Evolutionary conservation across 37 sponge, comb jelly and placozoan genomes (phyloP).

Genomic region (Ephydatia muelleri): DNA sequence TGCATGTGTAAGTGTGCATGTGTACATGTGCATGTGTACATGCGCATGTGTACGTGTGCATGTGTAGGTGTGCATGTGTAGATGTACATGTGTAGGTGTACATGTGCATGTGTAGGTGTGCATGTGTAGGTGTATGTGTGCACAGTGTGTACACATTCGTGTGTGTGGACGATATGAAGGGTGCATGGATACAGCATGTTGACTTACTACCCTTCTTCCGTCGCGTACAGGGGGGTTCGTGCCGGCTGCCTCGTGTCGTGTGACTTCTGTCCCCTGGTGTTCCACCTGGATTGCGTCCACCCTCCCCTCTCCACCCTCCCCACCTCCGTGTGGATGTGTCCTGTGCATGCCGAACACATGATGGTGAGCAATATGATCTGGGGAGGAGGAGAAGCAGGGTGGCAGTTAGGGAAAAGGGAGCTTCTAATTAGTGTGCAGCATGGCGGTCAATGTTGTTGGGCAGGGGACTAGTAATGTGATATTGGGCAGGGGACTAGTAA

Average conservation of each 20-base stretch:
- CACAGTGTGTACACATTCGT: background rate
- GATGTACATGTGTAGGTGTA: background rate
- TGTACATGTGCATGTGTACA: background rate
- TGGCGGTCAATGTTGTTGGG: too few relatives aligned
- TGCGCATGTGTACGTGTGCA: background rate
- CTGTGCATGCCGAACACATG: conserved; percentile 71
- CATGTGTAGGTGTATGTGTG: background rate
- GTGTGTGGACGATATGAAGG: background rate
- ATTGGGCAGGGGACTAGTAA: background rate
- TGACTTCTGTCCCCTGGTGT: conserved; percentile 89
- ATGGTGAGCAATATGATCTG: conserved; percentile 52
- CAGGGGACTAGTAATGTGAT: background rate
- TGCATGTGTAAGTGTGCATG: background rate
- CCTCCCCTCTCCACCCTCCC: conserved; percentile 86
- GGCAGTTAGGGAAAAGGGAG: background rate
- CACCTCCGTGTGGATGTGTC: conserved; percentile 91
- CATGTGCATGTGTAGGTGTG: background rate
- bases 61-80: background rate
- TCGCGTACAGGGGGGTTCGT: conserved; percentile 31
- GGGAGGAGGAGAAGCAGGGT: background rate
- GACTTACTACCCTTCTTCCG: conserved; percentile 6
- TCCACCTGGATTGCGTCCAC: conserved; percentile 88
- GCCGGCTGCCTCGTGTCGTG: conserved; percentile 59
- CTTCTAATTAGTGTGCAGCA: too few relatives aligned
- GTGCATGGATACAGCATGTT: too few relatives aligned